Evolutionary conservation across 1,140 invertebrate genomes (phyloP), one percentile per base, ranked within the genome.

Genomic region (Papilio polyxenes): DNA sequence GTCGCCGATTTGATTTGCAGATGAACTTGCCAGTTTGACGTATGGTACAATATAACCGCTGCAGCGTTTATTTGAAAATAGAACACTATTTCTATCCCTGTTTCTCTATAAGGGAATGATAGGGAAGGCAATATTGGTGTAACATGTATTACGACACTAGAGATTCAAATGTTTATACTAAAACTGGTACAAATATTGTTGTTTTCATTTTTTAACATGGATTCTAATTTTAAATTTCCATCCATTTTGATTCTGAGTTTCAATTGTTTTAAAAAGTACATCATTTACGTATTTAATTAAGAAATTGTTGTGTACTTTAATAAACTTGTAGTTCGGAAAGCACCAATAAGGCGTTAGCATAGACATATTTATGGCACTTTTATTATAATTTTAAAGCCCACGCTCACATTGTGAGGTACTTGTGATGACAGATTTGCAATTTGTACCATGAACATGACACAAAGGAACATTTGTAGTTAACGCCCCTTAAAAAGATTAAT

Each of bases 1-100:
- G 87, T 87, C 87, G 89, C 81, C 78, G 84, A 92, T 92, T 92
- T 92, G 90, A 92, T 92, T 92, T 92, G 89, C 91, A 92, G 91
- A 92, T 92, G 88, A 89, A 87, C 85, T 82, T 86, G 79, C 69
- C 80, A 82, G 75, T 49, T 20, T 65, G 44, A 1, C 17, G 81
- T 79, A 44, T 87, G 89, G 85, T 85, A n/a, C 69, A 92, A 88
- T 84, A 69, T 65, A 80, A 59, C 69, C 20, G 23, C 20, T 65
- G 7, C n/a, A 40, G 17, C 31, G 82, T 56, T 76, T 80, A 20
- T 75, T 23, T 31, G 23, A 31, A 31, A 31, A 2, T 31, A 31
- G 23, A 31, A 76, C n/a, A 51, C 8, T 44, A n/a, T 3, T 11
- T 1, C 13, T 7, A 59, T 59, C 56, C 2, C 17, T n/a, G 17